Evolutionary conservation across 2,113 vertebrate species (phyloP).

Genomic region (Hyperopisus bebe): DNA sequence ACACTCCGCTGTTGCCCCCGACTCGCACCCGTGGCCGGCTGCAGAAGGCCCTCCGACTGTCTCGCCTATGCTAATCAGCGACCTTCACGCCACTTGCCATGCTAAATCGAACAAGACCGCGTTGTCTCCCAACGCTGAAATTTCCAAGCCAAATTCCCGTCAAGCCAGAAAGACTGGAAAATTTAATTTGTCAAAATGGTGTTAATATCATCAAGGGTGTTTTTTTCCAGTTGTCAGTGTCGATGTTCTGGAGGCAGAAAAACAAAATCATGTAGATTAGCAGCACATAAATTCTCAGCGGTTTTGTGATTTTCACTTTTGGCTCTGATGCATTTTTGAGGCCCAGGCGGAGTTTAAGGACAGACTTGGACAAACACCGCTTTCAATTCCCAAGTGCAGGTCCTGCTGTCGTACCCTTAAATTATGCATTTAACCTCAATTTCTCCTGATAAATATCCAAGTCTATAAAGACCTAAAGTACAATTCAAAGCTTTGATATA

Average conservation of each 20-base stretch:
- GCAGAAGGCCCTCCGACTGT: not conserved
- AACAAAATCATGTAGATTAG: not conserved
- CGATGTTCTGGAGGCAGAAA: not conserved
- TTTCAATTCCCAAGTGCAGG: not conserved
- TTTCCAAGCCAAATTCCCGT: not conserved
- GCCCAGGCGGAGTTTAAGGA: not conserved
- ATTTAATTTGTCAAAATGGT: not conserved
- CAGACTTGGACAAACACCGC: not conserved
- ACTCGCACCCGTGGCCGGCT: not conserved
- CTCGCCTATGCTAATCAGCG: not conserved
- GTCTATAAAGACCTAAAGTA: not conserved
- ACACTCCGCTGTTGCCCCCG: not conserved
- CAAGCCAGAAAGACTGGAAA: conserved; percentile 4
- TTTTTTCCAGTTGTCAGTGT: not conserved
- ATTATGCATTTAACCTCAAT: not conserved
- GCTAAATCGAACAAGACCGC: not conserved
- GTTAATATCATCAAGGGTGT: not conserved
- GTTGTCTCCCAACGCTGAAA: not conserved
- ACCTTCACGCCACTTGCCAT: not conserved
- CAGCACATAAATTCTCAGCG: not conserved
- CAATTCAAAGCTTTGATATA: not conserved
- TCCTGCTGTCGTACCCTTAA: not conserved
- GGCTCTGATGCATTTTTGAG: not conserved
- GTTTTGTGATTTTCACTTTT: not conserved
- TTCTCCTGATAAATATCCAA: not conserved